Percentiles rank a stretch among this genome's conserved stretches.
Conservation (phyloP, 2,113 vertebrate genomes). For the Cebus imitator region DNA sequence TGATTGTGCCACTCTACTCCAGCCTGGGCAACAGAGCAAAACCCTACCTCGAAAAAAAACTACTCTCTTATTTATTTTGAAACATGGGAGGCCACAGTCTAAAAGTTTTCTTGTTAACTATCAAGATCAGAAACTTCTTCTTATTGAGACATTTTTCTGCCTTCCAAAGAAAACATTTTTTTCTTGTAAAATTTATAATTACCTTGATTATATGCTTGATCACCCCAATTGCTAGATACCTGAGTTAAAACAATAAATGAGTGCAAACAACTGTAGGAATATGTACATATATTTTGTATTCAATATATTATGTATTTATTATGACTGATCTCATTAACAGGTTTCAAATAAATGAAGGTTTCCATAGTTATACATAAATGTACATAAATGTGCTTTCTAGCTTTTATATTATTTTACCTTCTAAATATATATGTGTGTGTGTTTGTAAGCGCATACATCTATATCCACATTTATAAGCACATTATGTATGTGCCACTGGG, state of each 20-base stretch:
- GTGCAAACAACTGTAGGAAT: not conserved
- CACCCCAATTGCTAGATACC: not conserved
- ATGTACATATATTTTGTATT: not conserved
- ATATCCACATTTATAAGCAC: not conserved
- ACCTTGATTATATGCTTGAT: not conserved
- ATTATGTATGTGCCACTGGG: not conserved
- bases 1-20: too few relatives aligned
- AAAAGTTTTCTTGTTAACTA: not conserved
- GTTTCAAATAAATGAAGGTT: not conserved
- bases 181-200: not conserved
- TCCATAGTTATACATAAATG: not conserved
- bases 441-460: not conserved
- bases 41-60: not conserved
- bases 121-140: not conserved
- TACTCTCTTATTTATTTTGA: not conserved
- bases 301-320: not conserved
- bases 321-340: not conserved
- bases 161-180: constrained; percentile 19
- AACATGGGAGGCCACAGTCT: not conserved
- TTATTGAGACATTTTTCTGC: not conserved
- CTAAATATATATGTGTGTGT: not conserved
- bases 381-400: not conserved
- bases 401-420: not conserved
- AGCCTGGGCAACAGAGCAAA: too few relatives aligned
- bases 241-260: not conserved